A percentile compares a stretch with the other conserved stretches of the same genome.
These are phyloP conservation scores for Cartodere bifasciata DNA, from an alignment of 2,888 invertebrate genomes.

Conservation along the genomic window DNA sequence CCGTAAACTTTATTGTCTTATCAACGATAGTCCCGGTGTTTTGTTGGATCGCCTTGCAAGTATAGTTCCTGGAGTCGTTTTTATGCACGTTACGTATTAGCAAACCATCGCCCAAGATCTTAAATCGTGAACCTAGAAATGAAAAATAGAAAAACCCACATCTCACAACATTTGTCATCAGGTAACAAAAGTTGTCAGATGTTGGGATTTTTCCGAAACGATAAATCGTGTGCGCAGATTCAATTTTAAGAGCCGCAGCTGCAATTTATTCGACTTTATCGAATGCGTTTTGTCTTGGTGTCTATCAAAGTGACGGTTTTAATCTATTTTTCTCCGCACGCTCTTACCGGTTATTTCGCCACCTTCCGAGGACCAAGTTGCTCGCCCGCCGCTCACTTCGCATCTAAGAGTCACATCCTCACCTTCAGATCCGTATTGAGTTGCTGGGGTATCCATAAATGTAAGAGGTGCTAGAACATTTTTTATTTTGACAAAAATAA, in stretches of 20 bases:
- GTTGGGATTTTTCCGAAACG: too few relatives aligned
- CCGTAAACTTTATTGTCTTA: constrained; percentile 42
- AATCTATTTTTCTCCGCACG: too few relatives aligned
- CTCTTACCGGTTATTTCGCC: constrained; percentile 56
- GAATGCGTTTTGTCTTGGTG: too few relatives aligned
- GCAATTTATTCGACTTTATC: too few relatives aligned
- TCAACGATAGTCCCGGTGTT: constrained; percentile 41
- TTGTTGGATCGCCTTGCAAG: constrained; percentile 44
- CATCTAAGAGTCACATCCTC: constrained; percentile 43
- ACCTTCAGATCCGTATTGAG: constrained; percentile 40
- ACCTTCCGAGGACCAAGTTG: constrained; percentile 48
- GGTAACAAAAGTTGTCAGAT: too few relatives aligned
- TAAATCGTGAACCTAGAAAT: constrained; percentile 31
- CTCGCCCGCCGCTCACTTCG: constrained; percentile 45
- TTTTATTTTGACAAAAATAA: too few relatives aligned
- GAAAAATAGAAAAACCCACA: too few relatives aligned
- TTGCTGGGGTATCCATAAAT: constrained; percentile 40
- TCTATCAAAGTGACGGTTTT: too few relatives aligned
- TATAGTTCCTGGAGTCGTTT: constrained; percentile 43
- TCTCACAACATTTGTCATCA: too few relatives aligned
- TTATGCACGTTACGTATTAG: constrained; percentile 42
- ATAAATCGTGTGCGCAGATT: too few relatives aligned
- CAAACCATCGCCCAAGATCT: constrained; percentile 41
- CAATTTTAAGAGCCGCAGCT: too few relatives aligned
- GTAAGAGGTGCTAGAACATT: constrained; percentile 39